phyloP scores from a whole-genome alignment of 1,140 invertebrate genomes.

The Onthophagus taurus region DNA sequence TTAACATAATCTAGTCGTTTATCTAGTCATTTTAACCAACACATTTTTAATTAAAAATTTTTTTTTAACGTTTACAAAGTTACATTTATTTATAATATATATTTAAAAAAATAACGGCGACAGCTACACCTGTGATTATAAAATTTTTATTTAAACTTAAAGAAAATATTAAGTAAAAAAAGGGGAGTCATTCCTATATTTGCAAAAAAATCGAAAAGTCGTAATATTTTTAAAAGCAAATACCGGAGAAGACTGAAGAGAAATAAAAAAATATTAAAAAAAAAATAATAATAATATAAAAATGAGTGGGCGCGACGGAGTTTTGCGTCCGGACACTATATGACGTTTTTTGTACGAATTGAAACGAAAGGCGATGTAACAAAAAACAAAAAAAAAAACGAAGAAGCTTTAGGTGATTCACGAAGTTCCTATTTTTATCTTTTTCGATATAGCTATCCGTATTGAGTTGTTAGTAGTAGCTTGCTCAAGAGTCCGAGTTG shows the following conservation, averaged over 20 bases:
- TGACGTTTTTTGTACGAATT: neutral
- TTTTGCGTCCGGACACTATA: too few relatives aligned
- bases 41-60: neutral
- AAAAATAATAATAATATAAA: too few relatives aligned
- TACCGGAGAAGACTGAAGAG: conserved; percentile 39
- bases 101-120: conserved; percentile 37
- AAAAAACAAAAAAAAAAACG: conserved; percentile 28
- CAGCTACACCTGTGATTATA: conserved; percentile 40
- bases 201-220: conserved; percentile 35
- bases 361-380: too few relatives aligned
- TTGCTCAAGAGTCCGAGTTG: conserved; percentile 39
- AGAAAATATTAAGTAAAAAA: conserved; percentile 16
- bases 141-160: conserved; percentile 36
- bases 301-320: too few relatives aligned
- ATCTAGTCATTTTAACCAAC: too few relatives aligned
- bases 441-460: conserved; percentile 34
- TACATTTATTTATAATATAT: too few relatives aligned
- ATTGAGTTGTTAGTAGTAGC: conserved; percentile 38
- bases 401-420: conserved; percentile 38
- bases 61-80: too few relatives aligned
- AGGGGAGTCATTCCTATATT: conserved; percentile 36
- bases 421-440: conserved; percentile 41
- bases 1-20: too few relatives aligned
- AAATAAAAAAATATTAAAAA: conserved; percentile 10
- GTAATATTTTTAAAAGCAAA: conserved; percentile 41